Evolutionary conservation across 2,113 vertebrate species (phyloP).

Genomic region (Periophthalmodon schlosseri): DNA sequence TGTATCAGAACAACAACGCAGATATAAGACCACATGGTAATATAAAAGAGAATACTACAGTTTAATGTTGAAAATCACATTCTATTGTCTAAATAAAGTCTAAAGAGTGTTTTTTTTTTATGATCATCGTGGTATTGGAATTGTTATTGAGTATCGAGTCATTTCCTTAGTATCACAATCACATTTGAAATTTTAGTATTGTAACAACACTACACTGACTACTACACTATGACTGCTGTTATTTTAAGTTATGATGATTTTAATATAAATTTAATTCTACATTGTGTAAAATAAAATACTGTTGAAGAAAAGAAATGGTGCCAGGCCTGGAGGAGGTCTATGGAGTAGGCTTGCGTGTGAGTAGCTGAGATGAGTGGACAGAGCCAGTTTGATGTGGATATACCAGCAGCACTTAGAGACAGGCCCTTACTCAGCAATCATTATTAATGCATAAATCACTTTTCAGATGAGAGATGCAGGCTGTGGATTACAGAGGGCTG

Average conservation of each 20-base stretch:
- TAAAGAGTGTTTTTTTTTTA: no score
- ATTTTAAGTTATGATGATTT: neutral
- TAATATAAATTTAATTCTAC: neutral
- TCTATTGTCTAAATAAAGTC: no score
- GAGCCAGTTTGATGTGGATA: slow-evolving; percentile 21
- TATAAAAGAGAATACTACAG: no score
- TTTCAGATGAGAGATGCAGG: slow-evolving; percentile 40
- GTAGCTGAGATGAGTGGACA: neutral
- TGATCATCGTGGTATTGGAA: no score
- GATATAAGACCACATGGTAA: no score
- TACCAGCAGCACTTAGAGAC: slow-evolving; percentile 60
- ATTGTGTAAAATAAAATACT: neutral
- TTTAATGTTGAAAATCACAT: no score
- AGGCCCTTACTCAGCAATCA: slow-evolving; percentile 62
- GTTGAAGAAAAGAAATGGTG: no score
- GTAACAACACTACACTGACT: no score
- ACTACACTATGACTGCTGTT: neutral
- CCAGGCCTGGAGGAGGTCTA: neutral
- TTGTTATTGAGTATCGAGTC: no score
- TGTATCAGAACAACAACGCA: no score
- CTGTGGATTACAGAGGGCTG: slow-evolving; percentile 3
- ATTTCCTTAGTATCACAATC: no score
- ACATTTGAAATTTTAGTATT: no score
- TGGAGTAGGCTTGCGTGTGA: neutral
- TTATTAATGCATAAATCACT: slow-evolving; percentile 69